Conservation (phyloP, 2,797 vertebrate genomes). For the Enteromius mattozi region DNA sequence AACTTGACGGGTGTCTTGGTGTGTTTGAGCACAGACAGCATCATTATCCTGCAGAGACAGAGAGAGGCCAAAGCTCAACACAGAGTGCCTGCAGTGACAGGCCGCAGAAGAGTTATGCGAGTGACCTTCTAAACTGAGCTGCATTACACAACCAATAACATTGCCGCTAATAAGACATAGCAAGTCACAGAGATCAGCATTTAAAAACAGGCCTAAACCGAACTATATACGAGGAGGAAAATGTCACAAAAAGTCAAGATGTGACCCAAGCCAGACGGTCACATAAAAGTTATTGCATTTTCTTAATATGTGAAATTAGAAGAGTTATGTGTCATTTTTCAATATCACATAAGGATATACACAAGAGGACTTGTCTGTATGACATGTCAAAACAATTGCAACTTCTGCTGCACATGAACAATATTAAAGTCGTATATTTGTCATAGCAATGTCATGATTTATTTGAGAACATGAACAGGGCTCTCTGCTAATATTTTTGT, state of each 20-base stretch:
- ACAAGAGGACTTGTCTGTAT: constrained; percentile 20
- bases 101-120: constrained; percentile 19
- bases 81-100: constrained; percentile 20
- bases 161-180: constrained; percentile 35
- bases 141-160: constrained; percentile 44
- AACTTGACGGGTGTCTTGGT: constrained; percentile 97
- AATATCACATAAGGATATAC: constrained; percentile 25
- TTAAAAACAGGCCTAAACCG: constrained; percentile 7
- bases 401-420: neutral
- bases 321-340: constrained; percentile 26
- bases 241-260: constrained; percentile 47
- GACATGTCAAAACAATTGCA: constrained; percentile 20
- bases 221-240: constrained; percentile 22
- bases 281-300: constrained; percentile 13
- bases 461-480: constrained; percentile 1
- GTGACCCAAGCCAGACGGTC: neutral
- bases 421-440: constrained; percentile 22
- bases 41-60: constrained; percentile 89
- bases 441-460: constrained; percentile 17
- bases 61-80: constrained; percentile 13
- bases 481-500: neutral
- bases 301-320: constrained; percentile 43
- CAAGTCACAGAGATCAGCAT: constrained; percentile 46
- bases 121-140: constrained; percentile 53
- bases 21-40: constrained; percentile 96